A percentile compares a stretch with the other conserved stretches of the same genome.
Conservation (phyloP, 2,113 vertebrate genomes). For the Lophius piscatorius region DNA sequence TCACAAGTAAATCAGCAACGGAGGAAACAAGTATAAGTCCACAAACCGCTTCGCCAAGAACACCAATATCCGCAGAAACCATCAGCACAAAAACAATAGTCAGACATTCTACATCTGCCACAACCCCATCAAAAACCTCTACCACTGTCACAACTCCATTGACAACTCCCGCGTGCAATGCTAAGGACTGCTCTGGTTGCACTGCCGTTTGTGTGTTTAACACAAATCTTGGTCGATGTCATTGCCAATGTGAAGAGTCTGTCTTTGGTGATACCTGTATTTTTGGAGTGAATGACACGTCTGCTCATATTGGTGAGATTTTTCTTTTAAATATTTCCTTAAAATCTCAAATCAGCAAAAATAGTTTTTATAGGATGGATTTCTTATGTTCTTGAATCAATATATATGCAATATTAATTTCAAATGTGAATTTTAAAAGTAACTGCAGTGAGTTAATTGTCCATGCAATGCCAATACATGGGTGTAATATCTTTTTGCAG, state of each 20-base stretch:
- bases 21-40: background rate
- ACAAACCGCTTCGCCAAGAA: background rate
- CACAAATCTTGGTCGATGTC: conserved; percentile 30
- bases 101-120: background rate
- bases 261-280: conserved; percentile 54
- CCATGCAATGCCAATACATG: background rate
- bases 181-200: conserved; percentile 52
- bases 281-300: conserved; percentile 21
- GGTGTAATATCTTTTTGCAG: conserved; percentile 23
- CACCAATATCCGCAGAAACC: background rate
- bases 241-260: conserved; percentile 33
- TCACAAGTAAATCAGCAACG: background rate
- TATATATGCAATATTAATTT: no score
- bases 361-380: no score
- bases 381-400: no score
- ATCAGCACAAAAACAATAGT: background rate
- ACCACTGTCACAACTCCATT: background rate
- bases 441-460: background rate
- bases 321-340: background rate
- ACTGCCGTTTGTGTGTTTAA: conserved; percentile 45
- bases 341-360: background rate
- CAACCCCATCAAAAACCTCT: background rate
- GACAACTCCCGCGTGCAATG: conserved; percentile 30
- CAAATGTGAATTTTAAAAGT: no score
- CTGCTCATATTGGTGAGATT: conserved; percentile 53